Evolutionary conservation across 2,888 invertebrate genomes (phyloP).

Genomic region (Anagyrus pseudococci): DNA sequence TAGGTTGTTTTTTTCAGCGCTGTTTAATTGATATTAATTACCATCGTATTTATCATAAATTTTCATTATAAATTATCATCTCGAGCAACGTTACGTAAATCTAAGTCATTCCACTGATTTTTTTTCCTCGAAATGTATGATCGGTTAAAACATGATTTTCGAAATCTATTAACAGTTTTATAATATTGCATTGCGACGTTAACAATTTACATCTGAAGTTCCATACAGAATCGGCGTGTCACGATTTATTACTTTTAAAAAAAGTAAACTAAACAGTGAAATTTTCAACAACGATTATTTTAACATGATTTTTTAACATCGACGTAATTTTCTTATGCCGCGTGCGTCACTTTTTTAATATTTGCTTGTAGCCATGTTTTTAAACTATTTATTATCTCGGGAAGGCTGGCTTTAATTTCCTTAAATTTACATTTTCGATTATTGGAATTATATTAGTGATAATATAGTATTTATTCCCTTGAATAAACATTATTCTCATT

Average conservation of each 20-base stretch:
- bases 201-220: conserved; percentile 28
- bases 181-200: conserved; percentile 32
- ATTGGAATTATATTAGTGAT: no score
- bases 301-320: conserved; percentile 31
- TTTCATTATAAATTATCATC: conserved; percentile 12
- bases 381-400: conserved; percentile 12
- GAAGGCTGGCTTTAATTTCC: conserved; percentile 23
- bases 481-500: neutral
- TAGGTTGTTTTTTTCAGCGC: conserved; percentile 17
- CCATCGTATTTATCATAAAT: conserved; percentile 5
- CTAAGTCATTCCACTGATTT: neutral
- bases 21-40: conserved; percentile 12
- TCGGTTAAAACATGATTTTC: conserved; percentile 15
- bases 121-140: neutral
- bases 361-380: conserved; percentile 23
- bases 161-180: conserved; percentile 34
- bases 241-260: conserved; percentile 18
- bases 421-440: no score
- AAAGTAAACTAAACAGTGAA: conserved; percentile 20
- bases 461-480: no score
- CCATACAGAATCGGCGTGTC: conserved; percentile 20
- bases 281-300: conserved; percentile 35
- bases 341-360: conserved; percentile 25
- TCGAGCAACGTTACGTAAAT: neutral
- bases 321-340: conserved; percentile 26